Conservation (phyloP, 2,113 vertebrate genomes). For the Tetraodon nigroviridis region DNA sequence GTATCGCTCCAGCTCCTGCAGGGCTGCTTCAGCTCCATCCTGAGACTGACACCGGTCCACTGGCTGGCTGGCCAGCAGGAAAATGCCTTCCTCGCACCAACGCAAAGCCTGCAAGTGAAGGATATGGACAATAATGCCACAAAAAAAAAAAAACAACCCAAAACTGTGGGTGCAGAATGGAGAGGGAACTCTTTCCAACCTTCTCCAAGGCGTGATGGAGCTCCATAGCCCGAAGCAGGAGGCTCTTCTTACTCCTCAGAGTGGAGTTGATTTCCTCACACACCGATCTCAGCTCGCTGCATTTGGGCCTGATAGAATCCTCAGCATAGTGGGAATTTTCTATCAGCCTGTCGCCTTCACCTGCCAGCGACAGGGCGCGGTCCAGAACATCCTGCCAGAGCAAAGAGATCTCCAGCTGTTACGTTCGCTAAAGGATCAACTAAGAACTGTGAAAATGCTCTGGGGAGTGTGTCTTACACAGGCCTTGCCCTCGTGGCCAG, state of each 20-base stretch:
- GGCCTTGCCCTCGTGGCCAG: constrained; percentile 81
- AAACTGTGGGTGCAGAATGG: neutral
- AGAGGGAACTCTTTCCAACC: constrained; percentile 62
- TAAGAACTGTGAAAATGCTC: neutral
- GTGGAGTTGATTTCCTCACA: constrained; percentile 74
- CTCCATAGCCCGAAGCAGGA: constrained; percentile 82
- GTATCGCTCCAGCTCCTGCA: constrained; percentile 91
- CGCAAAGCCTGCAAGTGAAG: constrained; percentile 74
- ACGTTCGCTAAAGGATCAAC: neutral
- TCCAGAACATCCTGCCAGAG: constrained; percentile 76
- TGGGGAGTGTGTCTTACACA: constrained; percentile 69
- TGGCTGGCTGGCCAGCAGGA: constrained; percentile 87
- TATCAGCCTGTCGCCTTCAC: constrained; percentile 81
- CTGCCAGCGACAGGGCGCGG: constrained; percentile 74
- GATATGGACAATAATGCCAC: neutral
- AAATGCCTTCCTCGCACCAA: constrained; percentile 95
- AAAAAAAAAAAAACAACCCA: no score
- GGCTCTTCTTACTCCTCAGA: constrained; percentile 69
- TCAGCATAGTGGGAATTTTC: constrained; percentile 87
- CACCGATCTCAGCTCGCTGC: constrained; percentile 81
- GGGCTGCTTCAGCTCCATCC: constrained; percentile 91
- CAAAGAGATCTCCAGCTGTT: neutral
- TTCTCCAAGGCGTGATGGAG: constrained; percentile 87
- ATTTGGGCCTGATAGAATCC: constrained; percentile 93
- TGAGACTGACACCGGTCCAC: constrained; percentile 98